Evolutionary conservation across 2,797 vertebrate genomes (phyloP).

Genomic region (Acrossocheilus fasciatus): DNA sequence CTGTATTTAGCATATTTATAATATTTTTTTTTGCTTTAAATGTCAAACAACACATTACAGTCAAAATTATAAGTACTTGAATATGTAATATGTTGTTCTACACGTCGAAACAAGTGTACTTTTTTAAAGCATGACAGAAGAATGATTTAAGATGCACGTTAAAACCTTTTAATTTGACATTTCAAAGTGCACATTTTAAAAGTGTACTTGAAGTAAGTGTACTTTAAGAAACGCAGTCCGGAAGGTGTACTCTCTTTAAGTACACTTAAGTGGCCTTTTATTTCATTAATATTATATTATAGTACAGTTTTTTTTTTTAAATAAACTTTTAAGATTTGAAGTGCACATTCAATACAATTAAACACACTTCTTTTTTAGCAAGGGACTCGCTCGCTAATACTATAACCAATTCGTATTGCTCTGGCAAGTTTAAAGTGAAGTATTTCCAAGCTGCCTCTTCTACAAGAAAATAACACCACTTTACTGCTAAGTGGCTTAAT

Average conservation of each 20-base stretch:
- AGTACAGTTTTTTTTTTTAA: too few species aligned
- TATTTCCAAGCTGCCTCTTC: neutral
- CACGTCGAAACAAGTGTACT: neutral
- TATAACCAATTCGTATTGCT: neutral
- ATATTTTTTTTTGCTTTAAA: neutral
- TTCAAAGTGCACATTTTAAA: neutral
- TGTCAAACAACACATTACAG: neutral
- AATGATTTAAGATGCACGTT: neutral
- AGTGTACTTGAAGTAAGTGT: neutral
- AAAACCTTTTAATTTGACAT: neutral
- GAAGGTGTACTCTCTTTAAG: too few species aligned
- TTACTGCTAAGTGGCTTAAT: constrained; percentile 5
- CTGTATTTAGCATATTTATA: neutral
- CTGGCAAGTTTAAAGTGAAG: constrained; percentile 7
- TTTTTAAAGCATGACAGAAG: neutral
- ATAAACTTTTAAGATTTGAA: neutral
- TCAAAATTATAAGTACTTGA: neutral
- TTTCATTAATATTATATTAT: neutral
- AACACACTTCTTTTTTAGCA: neutral
- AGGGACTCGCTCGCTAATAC: neutral
- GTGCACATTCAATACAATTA: neutral
- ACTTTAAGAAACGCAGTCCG: neutral
- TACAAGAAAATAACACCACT: constrained; percentile 18
- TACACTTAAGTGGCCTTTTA: neutral
- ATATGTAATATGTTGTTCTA: neutral